These are phyloP conservation scores for Bambusicola thoracicus DNA, from an alignment of 2,113 vertebrate genomes.

Conservation along the genomic window DNA sequence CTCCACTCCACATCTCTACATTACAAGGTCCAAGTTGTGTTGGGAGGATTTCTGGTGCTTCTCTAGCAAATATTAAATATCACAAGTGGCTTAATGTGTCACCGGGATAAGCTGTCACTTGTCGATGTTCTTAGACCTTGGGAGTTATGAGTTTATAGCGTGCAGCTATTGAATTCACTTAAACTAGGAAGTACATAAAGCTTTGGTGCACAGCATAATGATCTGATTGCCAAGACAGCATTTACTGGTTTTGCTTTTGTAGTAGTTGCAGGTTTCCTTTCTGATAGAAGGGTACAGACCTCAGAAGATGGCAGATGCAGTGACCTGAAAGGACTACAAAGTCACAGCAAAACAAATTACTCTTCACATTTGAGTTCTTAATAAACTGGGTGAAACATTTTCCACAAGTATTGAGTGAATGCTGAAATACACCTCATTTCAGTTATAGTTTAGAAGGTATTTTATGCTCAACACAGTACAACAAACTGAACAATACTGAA, in stretches of 20 bases:
- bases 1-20: accelerated
- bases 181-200: not conserved
- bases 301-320: not conserved
- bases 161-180: not conserved
- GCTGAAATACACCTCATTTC: not conserved
- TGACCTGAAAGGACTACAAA: not conserved
- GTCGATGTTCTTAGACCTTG: not conserved
- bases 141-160: not conserved
- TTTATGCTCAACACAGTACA: not conserved
- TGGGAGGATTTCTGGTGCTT: not conserved
- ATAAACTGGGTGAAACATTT: not conserved
- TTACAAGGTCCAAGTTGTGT: not conserved
- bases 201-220: not conserved
- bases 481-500: not conserved
- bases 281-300: accelerated
- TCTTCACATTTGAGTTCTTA: not conserved
- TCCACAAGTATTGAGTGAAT: not conserved
- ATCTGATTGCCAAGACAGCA: not conserved
- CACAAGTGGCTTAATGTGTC: not conserved
- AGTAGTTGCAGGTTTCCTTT: not conserved
- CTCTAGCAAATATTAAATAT: not conserved
- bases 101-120: not conserved
- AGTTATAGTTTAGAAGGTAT: not conserved
- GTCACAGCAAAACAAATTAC: not conserved
- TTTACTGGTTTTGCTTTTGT: not conserved